Conservation (phyloP, 2,888 invertebrate species). For the Drosophila lacicola region DNA sequence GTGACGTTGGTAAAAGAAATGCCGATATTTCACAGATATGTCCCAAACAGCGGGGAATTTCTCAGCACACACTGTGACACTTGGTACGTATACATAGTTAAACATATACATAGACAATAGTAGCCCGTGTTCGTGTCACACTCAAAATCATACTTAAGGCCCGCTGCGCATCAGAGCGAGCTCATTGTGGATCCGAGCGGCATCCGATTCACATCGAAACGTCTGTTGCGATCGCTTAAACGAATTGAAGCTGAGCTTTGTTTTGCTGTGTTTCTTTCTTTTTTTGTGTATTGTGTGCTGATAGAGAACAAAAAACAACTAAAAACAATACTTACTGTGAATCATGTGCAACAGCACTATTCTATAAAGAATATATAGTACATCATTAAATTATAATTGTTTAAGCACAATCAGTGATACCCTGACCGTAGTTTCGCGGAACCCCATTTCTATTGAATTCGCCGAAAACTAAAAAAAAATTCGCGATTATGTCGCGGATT, state of each 20-base stretch:
- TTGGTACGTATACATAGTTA: not conserved
- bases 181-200: conserved; percentile 40
- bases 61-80: conserved; percentile 1
- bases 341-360: conserved; percentile 15
- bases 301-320: conserved; percentile 20
- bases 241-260: conserved; percentile 23
- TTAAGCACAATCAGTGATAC: conserved; percentile 3
- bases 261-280: conserved; percentile 19
- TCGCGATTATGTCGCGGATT: conserved; percentile 64
- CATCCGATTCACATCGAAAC: conserved; percentile 17
- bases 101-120: conserved; percentile 1
- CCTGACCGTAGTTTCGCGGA: conserved; percentile 9
- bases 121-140: conserved; percentile 12
- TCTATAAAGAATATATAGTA: conserved; percentile 5
- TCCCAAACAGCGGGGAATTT: conserved; percentile 36
- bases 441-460: conserved; percentile 14
- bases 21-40: not conserved
- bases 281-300: conserved; percentile 15
- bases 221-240: not conserved
- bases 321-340: conserved; percentile 18
- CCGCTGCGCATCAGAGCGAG: conserved; percentile 16
- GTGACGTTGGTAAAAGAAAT: conserved; percentile 14
- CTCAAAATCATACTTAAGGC: conserved; percentile 47
- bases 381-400: conserved; percentile 9
- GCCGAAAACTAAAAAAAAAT: conserved; percentile 1